A percentile compares a stretch with the other conserved stretches of the same genome.
Evolutionary conservation across 2,113 vertebrate species (phyloP).

Genomic region (Rafetus swinhoei): DNA sequence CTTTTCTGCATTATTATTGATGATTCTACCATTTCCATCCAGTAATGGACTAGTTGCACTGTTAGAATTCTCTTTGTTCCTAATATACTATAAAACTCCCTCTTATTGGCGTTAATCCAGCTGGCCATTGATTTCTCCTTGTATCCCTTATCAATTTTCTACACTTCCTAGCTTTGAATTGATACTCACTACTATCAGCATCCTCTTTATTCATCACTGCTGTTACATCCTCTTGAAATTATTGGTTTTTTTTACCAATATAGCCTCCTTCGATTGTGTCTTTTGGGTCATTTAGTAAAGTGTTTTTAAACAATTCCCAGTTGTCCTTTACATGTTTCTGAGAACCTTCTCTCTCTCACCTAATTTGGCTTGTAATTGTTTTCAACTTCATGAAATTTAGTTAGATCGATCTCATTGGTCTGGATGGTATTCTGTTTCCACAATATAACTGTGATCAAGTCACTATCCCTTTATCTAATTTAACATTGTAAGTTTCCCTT

Average conservation of each 20-base stretch:
- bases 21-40: not conserved
- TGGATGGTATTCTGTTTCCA: not conserved
- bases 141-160: not conserved
- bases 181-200: not conserved
- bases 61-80: not conserved
- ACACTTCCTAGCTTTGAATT: not conserved
- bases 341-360: not conserved
- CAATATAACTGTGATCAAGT: not conserved
- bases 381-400: not conserved
- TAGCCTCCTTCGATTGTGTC: not conserved
- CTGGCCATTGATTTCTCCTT: not conserved
- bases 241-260: not conserved
- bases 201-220: not conserved
- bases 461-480: not conserved
- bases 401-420: not conserved
- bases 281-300: not conserved
- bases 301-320: not conserved
- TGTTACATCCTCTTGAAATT: not conserved
- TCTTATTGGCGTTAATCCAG: not conserved
- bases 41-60: not conserved
- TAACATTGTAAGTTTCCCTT: not conserved
- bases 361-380: not conserved
- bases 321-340: not conserved
- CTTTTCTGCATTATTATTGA: not conserved
- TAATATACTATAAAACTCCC: not conserved